Evolutionary conservation across 2,113 vertebrate species (phyloP), one percentile per base, ranked within the genome.

Genomic region (Tricholaema leucomelas): DNA sequence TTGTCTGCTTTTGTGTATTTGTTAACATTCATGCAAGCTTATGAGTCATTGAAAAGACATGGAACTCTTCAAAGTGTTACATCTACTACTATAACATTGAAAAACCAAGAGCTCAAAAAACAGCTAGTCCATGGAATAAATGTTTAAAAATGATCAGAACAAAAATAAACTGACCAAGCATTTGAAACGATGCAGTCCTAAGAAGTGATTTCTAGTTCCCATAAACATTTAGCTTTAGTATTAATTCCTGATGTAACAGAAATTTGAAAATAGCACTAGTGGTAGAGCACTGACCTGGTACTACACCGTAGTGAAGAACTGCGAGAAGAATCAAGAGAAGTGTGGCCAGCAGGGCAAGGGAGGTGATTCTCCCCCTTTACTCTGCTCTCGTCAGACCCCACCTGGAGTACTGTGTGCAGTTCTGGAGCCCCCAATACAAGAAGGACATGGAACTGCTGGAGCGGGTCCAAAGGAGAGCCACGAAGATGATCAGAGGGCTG

Each of bases 221-320:
- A 13, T 50, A 50, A 25, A 50, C 48, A 50, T 81, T 88, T 88
- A 38, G 72, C 40, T 82, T 94, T 87, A 94, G 60, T 91, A 92
- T 94, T 86, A 69, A 88, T 81, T 52, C 92, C 65, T 91, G 78
- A 89, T 91, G 91, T 54, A 94, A 83, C 67, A 78, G 63, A 46
- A 71, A 38, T 36, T 56, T 83, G 72, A 60, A 87, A 59, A 79
- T 65, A 85, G 52, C 35, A 82, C 33, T 91, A 56, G 30, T 63
- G 8, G 27, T 56, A 59, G 85, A 46, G 80, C 63, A 72, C 84
- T 63, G 36, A 74, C 86, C 52, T 69, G 35, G 31, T 33, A 85
- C 30, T 81, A 74, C 44, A 81, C 73, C 71, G 44, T 65, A 79
- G 50, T n/a, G 58, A 83, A 58, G 11, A 76, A 75, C 75, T 66